phyloP scores from a whole-genome alignment of 37 sponge, comb jelly and placozoan species.

The Aphrocallistes beatrix region DNA sequence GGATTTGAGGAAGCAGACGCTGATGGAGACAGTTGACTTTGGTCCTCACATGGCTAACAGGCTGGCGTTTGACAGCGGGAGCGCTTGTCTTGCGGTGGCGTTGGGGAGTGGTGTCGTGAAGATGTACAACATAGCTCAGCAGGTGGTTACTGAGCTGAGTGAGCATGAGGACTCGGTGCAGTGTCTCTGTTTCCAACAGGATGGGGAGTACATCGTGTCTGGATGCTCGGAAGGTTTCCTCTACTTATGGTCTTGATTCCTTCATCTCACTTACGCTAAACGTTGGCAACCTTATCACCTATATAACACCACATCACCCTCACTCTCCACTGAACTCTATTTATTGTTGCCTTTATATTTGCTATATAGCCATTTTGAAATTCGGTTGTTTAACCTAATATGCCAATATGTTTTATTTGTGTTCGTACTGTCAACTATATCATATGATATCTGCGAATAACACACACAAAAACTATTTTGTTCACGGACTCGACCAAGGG shows the following conservation, averaged over 20 bases:
- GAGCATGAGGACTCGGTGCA: conserved; percentile 62
- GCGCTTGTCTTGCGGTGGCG: background rate
- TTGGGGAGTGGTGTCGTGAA: background rate
- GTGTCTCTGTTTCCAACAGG: conserved; percentile 31
- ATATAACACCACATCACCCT: too few species aligned
- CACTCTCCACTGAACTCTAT: too few species aligned
- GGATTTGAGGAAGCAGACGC: conserved; percentile 39
- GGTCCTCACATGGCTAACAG: conserved; percentile 59
- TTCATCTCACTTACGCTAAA: background rate
- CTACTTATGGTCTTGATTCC: conserved; percentile 44
- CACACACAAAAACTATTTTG: too few species aligned
- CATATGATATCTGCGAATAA: too few species aligned
- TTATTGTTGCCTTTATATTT: too few species aligned
- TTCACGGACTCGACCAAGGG: too few species aligned
- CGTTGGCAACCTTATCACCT: background rate
- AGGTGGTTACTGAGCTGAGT: conserved; percentile 31
- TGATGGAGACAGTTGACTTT: conserved; percentile 24
- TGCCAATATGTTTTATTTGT: too few species aligned
- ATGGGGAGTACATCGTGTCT: conserved; percentile 50
- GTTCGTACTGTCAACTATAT: too few species aligned
- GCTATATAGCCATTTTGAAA: too few species aligned
- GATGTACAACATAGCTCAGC: background rate
- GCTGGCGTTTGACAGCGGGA: conserved; percentile 62
- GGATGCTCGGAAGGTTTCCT: conserved; percentile 34
- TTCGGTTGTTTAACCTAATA: too few species aligned